A percentile compares a stretch with the other conserved stretches of the same genome.
Conservation (phyloP, 2,113 vertebrate species). For the Catharus fuscescens region DNA sequence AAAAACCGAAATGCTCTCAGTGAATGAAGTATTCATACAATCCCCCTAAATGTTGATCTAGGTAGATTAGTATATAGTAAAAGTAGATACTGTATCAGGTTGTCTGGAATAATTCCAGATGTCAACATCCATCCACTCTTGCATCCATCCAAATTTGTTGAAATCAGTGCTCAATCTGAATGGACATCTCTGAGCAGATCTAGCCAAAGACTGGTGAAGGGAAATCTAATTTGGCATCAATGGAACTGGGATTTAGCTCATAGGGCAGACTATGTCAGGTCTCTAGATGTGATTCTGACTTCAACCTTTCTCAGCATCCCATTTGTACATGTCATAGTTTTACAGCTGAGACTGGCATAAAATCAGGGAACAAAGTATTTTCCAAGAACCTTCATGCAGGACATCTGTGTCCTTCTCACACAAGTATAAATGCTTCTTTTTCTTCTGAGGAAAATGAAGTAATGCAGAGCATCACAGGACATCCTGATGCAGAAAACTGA, state of each 20-base stretch:
- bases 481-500: background rate
- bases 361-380: background rate
- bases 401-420: background rate
- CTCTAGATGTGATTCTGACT: background rate
- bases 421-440: background rate
- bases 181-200: background rate
- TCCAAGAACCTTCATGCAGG: background rate
- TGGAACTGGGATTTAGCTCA: background rate
- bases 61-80: background rate
- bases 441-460: background rate
- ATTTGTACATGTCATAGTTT: background rate
- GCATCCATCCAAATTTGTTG: background rate
- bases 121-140: background rate
- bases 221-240: background rate
- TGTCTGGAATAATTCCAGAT: background rate
- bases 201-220: background rate
- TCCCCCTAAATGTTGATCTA: background rate
- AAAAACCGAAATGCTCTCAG: background rate
- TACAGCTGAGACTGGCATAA: background rate
- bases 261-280: background rate
- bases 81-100: background rate
- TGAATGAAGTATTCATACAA: background rate
- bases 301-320: background rate
- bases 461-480: background rate
- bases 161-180: background rate